These are phyloP conservation scores for Helobdella robusta DNA, from an alignment of 2,888 invertebrate species.

Conservation along the genomic window DNA sequence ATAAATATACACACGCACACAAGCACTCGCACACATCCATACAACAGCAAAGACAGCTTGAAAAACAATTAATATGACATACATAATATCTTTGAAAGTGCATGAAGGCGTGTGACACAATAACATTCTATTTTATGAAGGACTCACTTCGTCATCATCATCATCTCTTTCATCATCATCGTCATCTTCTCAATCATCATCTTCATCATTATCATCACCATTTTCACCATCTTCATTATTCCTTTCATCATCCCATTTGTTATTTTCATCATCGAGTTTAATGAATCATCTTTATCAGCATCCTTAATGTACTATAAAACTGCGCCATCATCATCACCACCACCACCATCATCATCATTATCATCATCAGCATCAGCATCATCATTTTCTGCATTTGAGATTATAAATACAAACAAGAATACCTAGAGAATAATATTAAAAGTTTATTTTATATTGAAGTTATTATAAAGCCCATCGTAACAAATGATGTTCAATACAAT, in stretches of 20 bases:
- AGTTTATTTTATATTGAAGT: too few species aligned
- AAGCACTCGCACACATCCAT: background rate
- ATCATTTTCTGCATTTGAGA: constrained; percentile 3
- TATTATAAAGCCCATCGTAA: too few species aligned
- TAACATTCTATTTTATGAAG: too few species aligned
- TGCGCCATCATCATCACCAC: constrained; percentile 8
- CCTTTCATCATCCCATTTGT: background rate
- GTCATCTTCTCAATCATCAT: too few species aligned
- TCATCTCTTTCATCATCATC: too few species aligned
- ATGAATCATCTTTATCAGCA: constrained; percentile 11
- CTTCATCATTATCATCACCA: too few species aligned
- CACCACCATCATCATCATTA: constrained; percentile 11
- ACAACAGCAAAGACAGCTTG: background rate
- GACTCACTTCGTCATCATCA: background rate
- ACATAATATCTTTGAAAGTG: too few species aligned
- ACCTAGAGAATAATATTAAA: too few species aligned
- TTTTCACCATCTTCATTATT: too few species aligned
- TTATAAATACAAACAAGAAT: too few species aligned
- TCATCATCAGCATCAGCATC: constrained; percentile 6
- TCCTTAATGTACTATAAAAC: constrained; percentile 1
- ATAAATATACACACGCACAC: constrained; percentile 9
- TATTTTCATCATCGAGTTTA: background rate
- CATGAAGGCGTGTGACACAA: too few species aligned
- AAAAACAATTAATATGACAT: background rate
- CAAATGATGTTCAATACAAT: too few species aligned